Percentiles rank a stretch among this genome's conserved stretches.
phyloP scores from a whole-genome alignment of 2,888 invertebrate species.

The Nowickia ferox region DNA sequence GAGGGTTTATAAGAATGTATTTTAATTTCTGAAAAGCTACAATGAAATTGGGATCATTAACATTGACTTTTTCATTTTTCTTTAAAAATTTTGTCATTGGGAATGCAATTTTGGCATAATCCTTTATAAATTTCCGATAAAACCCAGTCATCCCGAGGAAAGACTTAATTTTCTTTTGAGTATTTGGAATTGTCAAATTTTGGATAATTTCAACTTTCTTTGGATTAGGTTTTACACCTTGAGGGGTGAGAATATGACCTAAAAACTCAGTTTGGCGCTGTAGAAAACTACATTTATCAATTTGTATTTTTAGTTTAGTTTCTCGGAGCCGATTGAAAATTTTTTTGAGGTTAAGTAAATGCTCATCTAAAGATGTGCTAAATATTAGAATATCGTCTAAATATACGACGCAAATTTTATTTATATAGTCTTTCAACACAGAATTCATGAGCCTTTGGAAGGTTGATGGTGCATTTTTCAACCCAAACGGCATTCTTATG shows the following conservation, averaged over 20 bases:
- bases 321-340: not conserved
- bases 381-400: not conserved
- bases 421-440: not conserved
- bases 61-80: no score
- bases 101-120: no score
- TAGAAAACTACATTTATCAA: conserved; percentile 35
- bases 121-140: conserved; percentile 63
- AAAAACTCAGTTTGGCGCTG: conserved; percentile 14
- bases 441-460: not conserved
- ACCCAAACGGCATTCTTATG: not conserved
- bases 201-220: conserved; percentile 30
- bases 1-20: not conserved
- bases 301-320: conserved; percentile 31
- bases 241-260: conserved; percentile 52
- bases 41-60: not conserved
- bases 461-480: not conserved
- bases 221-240: conserved; percentile 70
- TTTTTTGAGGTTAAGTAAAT: not conserved
- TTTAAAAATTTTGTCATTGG: no score
- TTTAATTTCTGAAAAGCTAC: no score
- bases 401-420: no score
- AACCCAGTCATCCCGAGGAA: conserved; percentile 26
- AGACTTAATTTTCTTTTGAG: conserved; percentile 12
- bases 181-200: conserved; percentile 18
- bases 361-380: not conserved